Evolutionary conservation across 1,140 invertebrate genomes (phyloP).

Genomic region (Drosophila littoralis): DNA sequence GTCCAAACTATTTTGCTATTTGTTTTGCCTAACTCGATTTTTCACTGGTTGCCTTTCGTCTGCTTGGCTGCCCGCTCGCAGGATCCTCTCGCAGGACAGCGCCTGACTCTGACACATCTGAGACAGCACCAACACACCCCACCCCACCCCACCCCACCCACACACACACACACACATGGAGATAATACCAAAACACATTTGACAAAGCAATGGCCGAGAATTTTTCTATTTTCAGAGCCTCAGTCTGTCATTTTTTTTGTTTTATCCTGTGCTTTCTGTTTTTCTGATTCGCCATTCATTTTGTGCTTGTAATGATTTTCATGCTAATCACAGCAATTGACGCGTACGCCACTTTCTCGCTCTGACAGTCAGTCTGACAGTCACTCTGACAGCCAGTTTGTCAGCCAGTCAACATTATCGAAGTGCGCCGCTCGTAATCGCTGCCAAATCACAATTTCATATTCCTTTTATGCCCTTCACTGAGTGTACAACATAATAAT

Average conservation of each 20-base stretch:
- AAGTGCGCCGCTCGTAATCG: conserved; percentile 30
- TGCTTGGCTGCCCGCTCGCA: conserved; percentile 57
- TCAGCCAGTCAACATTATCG: conserved; percentile 24
- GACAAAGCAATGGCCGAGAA: conserved; percentile 61
- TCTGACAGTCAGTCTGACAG: conserved; percentile 16
- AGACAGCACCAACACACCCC: conserved; percentile 56
- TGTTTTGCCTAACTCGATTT: conserved; percentile 82
- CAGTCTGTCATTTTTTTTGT: conserved; percentile 38
- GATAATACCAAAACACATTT: conserved; percentile 68
- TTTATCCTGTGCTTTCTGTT: conserved; percentile 38
- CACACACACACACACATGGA: conserved; percentile 3
- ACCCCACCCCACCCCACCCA: conserved; percentile 21
- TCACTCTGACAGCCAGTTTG: conserved; percentile 16
- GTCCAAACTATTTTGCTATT: conserved; percentile 79
- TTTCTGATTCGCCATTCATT: conserved; percentile 75
- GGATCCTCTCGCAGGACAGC: conserved; percentile 14
- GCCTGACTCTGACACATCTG: conserved; percentile 72
- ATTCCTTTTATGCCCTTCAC: conserved; percentile 29
- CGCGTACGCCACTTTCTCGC: conserved; percentile 62
- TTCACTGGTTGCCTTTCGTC: conserved; percentile 81
- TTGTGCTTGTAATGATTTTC: conserved; percentile 78
- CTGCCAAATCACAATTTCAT: conserved; percentile 47
- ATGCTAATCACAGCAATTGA: conserved; percentile 82
- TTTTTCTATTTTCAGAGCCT: conserved; percentile 65
- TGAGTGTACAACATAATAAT: conserved; percentile 29